Conservation (phyloP, 2,888 invertebrate species). For the Dicycla oo region DNA sequence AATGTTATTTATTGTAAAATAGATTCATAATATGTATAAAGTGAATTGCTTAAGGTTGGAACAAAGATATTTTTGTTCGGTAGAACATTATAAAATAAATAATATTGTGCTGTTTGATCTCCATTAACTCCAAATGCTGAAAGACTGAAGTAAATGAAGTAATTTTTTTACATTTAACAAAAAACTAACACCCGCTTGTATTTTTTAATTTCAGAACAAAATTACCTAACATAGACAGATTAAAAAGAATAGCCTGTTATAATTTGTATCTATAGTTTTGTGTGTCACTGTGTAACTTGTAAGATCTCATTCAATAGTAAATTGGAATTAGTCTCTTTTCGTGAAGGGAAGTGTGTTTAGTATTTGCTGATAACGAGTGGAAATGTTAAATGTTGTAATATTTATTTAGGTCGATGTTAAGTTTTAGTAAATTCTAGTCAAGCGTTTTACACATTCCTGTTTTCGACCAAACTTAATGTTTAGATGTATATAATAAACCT, state of each 20-base stretch:
- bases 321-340: conserved; percentile 72
- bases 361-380: conserved; percentile 76
- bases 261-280: conserved; percentile 70
- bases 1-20: conserved; percentile 83
- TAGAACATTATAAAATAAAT: conserved; percentile 66
- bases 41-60: conserved; percentile 47
- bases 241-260: conserved; percentile 54
- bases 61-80: conserved; percentile 58
- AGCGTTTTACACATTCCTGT: conserved; percentile 90
- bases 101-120: conserved; percentile 80
- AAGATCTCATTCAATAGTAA: conserved; percentile 86
- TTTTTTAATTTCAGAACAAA: conserved; percentile 28
- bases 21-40: conserved; percentile 61
- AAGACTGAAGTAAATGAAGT: conserved; percentile 76
- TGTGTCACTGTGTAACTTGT: conserved; percentile 75
- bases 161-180: conserved; percentile 44
- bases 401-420: conserved; percentile 89
- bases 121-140: conserved; percentile 80
- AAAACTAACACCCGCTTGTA: conserved; percentile 23
- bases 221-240: conserved; percentile 25
- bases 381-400: conserved; percentile 85
- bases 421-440: conserved; percentile 91
- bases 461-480: conserved; percentile 88
- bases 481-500: conserved; percentile 72
- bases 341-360: conserved; percentile 60